These are phyloP conservation scores for Paralvinella palmiformis DNA, from an alignment of 1,140 invertebrate genomes.

Conservation along the genomic window DNA sequence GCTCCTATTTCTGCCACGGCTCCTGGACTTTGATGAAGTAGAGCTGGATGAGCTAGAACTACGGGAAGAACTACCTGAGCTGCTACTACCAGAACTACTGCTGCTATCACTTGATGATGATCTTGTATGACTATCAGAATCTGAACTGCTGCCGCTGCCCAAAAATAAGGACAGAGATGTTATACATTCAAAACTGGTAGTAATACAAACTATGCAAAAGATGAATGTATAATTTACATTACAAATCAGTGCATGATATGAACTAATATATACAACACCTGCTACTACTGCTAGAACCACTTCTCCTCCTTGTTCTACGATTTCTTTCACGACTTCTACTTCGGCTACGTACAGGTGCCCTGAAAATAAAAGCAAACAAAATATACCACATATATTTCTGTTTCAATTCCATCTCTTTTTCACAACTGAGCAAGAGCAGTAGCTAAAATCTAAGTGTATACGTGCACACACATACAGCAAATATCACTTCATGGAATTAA, in stretches of 20 bases:
- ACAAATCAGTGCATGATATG: neutral
- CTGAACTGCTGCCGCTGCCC: constrained; percentile 6
- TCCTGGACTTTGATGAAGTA: neutral
- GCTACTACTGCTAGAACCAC: neutral
- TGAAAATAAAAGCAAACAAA: too few species aligned
- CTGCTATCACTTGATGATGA: too few species aligned
- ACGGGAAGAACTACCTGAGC: neutral
- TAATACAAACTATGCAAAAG: neutral
- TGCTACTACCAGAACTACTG: constrained; percentile 1
- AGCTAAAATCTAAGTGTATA: too few species aligned
- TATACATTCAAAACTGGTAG: neutral
- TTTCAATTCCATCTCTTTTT: too few species aligned
- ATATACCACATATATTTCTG: too few species aligned
- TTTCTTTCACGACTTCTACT: too few species aligned
- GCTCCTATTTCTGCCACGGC: too few species aligned
- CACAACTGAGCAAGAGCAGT: too few species aligned
- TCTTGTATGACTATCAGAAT: too few species aligned
- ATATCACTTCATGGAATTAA: too few species aligned
- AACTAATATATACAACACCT: neutral
- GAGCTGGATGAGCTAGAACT: neutral
- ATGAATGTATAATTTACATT: neutral
- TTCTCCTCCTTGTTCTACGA: neutral
- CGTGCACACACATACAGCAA: too few species aligned
- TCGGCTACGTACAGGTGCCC: too few species aligned
- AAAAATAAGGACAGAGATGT: neutral